phyloP scores from a whole-genome alignment of 2,113 vertebrate genomes.

The Triplophysa dalaica region DNA sequence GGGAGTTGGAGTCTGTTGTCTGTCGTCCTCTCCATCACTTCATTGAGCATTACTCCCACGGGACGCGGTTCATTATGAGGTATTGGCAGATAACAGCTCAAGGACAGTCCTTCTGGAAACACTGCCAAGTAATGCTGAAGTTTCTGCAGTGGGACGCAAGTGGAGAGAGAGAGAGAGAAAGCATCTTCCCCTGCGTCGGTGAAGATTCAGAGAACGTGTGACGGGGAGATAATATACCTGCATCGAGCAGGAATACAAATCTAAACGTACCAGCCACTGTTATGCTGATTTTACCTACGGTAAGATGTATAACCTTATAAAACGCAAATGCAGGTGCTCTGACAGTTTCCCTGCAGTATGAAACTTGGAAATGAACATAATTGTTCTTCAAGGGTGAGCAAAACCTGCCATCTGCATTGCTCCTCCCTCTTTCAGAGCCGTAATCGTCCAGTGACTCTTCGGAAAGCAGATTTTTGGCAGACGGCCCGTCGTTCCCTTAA shows the following conservation, averaged over 20 bases:
- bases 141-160: conserved; percentile 17
- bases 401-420: conserved; percentile 24
- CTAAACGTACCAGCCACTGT: neutral
- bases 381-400: conserved; percentile 43
- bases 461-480: conserved; percentile 21
- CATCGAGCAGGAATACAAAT: neutral
- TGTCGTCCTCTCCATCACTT: neutral
- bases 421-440: neutral
- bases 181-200: neutral
- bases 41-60: conserved; percentile 18
- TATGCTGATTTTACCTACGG: neutral
- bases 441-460: conserved; percentile 28
- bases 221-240: neutral
- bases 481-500: neutral
- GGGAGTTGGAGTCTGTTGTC: conserved; percentile 22
- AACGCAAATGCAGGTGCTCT: too few species aligned
- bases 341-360: neutral
- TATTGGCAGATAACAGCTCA: conserved; percentile 26
- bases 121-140: conserved; percentile 33
- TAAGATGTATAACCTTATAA: too few species aligned
- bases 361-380: conserved; percentile 3
- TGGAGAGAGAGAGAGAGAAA: conserved; percentile 15
- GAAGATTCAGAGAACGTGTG: neutral
- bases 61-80: conserved; percentile 31
- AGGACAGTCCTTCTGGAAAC: conserved; percentile 36